phyloP scores from a whole-genome alignment of 2,888 invertebrate genomes.

The Marronus borbonicus region DNA sequence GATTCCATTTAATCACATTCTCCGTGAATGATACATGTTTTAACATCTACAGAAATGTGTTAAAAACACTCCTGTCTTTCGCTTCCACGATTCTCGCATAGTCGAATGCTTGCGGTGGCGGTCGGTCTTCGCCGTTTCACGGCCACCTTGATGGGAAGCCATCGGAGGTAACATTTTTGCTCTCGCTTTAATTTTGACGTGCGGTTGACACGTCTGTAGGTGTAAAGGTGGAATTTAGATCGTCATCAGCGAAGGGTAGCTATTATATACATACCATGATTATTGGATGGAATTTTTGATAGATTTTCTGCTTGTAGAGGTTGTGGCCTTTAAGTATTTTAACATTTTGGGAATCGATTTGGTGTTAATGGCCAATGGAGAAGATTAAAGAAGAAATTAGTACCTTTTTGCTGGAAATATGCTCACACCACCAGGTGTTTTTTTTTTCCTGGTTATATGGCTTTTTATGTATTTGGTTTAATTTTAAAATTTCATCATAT shows the following conservation, averaged over 20 bases:
- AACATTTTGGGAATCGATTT: too few species aligned
- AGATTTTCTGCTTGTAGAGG: background rate
- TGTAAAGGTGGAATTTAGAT: background rate
- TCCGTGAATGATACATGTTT: slow-evolving; percentile 49
- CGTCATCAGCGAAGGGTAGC: background rate
- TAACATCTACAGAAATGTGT: slow-evolving; percentile 52
- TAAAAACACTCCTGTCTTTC: slow-evolving; percentile 45
- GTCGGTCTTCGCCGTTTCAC: background rate
- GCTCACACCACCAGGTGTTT: too few species aligned
- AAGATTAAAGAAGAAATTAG: too few species aligned
- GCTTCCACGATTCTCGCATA: background rate
- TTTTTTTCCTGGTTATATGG: too few species aligned
- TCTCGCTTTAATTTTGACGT: slow-evolving; percentile 12
- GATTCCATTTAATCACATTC: slow-evolving; percentile 52
- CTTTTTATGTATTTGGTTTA: too few species aligned
- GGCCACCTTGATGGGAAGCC: background rate
- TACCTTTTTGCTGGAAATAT: too few species aligned
- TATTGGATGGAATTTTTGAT: background rate
- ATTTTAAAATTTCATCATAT: too few species aligned
- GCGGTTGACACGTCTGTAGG: slow-evolving; percentile 6
- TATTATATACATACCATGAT: background rate
- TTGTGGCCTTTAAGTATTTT: background rate
- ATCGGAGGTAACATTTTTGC: background rate
- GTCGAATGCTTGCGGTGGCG: background rate
- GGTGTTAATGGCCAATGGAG: too few species aligned